phyloP scores from a whole-genome alignment of 2,888 invertebrate species.

The Drosophila meridiana region DNA sequence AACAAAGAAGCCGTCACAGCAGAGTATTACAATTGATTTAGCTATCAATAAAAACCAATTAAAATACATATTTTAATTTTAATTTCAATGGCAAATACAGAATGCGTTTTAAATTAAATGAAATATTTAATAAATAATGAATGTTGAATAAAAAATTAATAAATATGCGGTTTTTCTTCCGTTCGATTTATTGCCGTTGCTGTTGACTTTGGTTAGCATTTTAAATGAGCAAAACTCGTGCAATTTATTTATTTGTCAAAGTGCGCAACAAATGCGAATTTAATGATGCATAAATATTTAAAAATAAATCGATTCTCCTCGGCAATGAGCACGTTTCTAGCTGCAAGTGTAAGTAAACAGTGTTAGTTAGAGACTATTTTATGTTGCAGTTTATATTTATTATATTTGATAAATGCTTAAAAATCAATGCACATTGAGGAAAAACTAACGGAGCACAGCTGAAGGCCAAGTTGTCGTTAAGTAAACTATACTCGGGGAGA shows the following conservation, averaged over 20 bases:
- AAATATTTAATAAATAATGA: slow-evolving; percentile 57
- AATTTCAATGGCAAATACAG: slow-evolving; percentile 27
- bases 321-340: background rate
- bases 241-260: background rate
- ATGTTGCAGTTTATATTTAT: background rate
- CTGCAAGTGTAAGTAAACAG: background rate
- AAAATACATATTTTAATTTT: slow-evolving; percentile 19
- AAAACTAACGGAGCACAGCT: background rate
- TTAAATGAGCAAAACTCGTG: background rate
- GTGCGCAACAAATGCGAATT: background rate
- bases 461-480: background rate
- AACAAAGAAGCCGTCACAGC: slow-evolving; percentile 38
- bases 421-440: background rate
- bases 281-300: background rate
- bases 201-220: background rate
- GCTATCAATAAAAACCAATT: slow-evolving; percentile 28
- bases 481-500: background rate
- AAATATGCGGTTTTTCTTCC: background rate
- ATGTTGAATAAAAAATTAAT: slow-evolving; percentile 27
- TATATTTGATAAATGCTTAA: background rate
- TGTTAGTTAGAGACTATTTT: background rate
- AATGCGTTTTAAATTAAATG: slow-evolving; percentile 34
- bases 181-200: background rate
- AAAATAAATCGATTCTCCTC: background rate
- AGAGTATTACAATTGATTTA: slow-evolving; percentile 51